Conservation (phyloP, 2,113 vertebrate genomes). For the Charina bottae region DNA sequence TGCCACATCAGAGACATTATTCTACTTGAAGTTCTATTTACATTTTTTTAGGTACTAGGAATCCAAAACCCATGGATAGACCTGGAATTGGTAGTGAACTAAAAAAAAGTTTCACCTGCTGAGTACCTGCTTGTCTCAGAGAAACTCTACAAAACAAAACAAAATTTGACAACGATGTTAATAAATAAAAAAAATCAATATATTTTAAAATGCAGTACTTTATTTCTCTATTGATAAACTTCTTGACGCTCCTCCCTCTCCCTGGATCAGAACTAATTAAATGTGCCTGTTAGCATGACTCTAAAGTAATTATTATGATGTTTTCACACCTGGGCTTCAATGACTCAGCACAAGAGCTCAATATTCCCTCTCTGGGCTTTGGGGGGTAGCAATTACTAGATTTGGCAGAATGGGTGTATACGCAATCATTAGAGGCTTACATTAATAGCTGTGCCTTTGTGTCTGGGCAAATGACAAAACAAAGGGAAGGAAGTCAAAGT, state of each 20-base stretch:
- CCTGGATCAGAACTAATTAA: neutral
- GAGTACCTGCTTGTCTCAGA: neutral
- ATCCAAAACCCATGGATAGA: neutral
- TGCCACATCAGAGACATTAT: too few species aligned
- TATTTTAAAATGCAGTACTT: neutral
- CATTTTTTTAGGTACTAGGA: neutral
- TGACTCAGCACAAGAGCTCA: slow-evolving; percentile 22
- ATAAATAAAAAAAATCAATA: neutral
- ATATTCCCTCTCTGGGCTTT: neutral
- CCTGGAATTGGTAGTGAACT: neutral
- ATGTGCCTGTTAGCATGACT: neutral
- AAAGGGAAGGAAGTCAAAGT: neutral
- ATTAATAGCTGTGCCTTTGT: neutral
- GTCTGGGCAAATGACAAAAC: neutral
- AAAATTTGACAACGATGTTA: neutral
- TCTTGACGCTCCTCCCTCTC: neutral
- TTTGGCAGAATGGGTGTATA: neutral
- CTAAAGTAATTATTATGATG: neutral
- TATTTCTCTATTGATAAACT: neutral
- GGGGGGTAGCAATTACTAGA: slow-evolving; percentile 10
- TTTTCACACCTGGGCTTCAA: slow-evolving; percentile 33
- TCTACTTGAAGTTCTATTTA: too few species aligned
- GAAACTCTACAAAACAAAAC: neutral
- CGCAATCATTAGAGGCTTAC: neutral
- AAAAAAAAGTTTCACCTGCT: neutral